Evolutionary conservation across 2,113 vertebrate species (phyloP), one percentile per base, ranked within the genome.

Genomic region (Apteryx mantelli): DNA sequence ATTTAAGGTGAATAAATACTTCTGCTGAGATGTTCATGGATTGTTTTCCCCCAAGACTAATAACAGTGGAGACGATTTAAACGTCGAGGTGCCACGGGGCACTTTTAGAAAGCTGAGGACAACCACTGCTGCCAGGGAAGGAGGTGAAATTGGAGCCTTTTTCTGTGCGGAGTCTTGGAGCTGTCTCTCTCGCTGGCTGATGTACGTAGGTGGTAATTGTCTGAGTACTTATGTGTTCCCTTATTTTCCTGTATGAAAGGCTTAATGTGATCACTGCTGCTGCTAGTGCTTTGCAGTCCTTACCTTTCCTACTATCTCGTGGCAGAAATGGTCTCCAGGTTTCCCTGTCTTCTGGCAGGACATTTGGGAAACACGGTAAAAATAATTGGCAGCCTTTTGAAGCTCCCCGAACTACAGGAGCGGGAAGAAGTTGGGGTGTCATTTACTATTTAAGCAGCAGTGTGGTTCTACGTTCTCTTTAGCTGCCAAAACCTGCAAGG

Each of bases 331-430:
- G 8, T 68, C 22, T 66, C 11, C n/a, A 58, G 5, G 40, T 75
- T 63, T 78, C 46, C 9, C n/a, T 2, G 5, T 78, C 22, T 11
- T 8, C 42, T 82, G 17, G 36, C 28, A 12, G 52, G 80, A 60
- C 3, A 68, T 52, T 38, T 88, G 8, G 58, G 11, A 82, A 88
- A 84, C 5, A 5, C 28, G 13, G 5, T 40, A 55, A 40, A 26
- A 78, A 68, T 17, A 56, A 25, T 1, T 4, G 5, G 2, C 26
- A 5, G 20, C 26, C 6, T 5, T 66, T 68, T 0, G 0, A 93
- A 93, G 14, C 5, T 5, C 14, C 20, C 58, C 40, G 20, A 56
- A 48, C 22, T 64, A 7, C 30, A 6, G 10, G 58, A 79, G 44
- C 15, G 52, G 44, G 30, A 70, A 8, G 3, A 7, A 1, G 48